Evolutionary conservation across 2,888 invertebrate species (phyloP), one percentile per base, ranked within the genome.

Genomic region (Automeris io): DNA sequence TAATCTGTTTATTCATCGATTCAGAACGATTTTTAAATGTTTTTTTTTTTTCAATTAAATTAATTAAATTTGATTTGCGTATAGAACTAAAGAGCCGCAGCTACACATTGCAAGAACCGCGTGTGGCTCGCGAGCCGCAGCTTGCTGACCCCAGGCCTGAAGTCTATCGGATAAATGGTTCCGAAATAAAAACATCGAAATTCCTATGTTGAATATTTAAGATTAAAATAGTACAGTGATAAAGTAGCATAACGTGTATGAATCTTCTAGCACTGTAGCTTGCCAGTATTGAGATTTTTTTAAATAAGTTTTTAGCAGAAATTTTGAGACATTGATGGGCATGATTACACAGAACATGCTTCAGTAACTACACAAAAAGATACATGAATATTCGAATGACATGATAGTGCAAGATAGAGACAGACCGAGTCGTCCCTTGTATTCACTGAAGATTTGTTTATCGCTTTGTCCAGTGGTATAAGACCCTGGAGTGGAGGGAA

Each of bases 391-490:
- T 70, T 59, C 61, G 68, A 59, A 61, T 61, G 55, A 57, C 64
- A 69, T 72, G 70, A 66, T 58, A 70, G 69, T 74, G 73, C 70
- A 70, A 71, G 53, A 68, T 62, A 66, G 75, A 78, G 80, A 81
- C 83, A 81, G 81, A 82, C 85, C 85, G 79, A 79, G 72, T 80
- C 78, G 74, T 79, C 78, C 76, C 78, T 75, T 72, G 77, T 63
- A 70, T 76, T 78, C 73, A 75, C 72, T 73, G 85, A 81, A 57
- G 83, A 66, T 82, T 82, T 80, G 82, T 82, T 85, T 71, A 83
- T 85, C 70, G 83, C 83, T 81, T 81, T 78, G 64, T 83, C 81
- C 82, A 83, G 71, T 70, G 83, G 71, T 72, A 83, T 83, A 70
- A 82, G 83, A 80, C 82, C 85, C 85, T 85, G 79, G 69, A 53